These are phyloP conservation scores for Enteromius afrohamiltoni DNA, from an alignment of 2,797 vertebrate species.

Conservation along the genomic window DNA sequence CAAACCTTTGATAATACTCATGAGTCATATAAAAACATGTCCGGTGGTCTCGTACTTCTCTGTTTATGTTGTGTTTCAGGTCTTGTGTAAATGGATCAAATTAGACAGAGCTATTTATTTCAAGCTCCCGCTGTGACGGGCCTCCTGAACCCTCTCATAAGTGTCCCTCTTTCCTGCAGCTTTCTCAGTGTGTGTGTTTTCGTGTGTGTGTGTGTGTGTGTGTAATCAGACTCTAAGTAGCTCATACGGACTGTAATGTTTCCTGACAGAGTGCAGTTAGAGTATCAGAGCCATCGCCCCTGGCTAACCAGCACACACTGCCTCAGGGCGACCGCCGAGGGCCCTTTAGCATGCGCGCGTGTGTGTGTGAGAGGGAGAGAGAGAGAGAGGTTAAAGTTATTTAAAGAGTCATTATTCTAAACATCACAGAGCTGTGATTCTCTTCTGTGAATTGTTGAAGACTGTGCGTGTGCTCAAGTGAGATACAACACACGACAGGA, in stretches of 20 bases:
- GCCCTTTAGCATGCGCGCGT: constrained; percentile 63
- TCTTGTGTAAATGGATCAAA: constrained; percentile 1
- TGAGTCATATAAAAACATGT: constrained; percentile 3
- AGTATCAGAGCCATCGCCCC: constrained; percentile 84
- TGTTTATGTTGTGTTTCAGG: background rate
- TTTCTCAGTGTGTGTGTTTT: constrained; percentile 24
- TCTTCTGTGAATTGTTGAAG: constrained; percentile 26
- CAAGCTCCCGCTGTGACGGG: background rate
- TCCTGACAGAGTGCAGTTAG: constrained; percentile 87
- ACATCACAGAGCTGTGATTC: constrained; percentile 66
- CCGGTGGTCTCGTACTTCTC: background rate
- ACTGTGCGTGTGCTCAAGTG: constrained; percentile 8
- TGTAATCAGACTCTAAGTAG: constrained; percentile 67
- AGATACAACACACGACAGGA: background rate
- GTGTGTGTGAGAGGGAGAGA: constrained; percentile 55
- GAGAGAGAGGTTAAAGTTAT: constrained; percentile 74
- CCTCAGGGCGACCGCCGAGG: constrained; percentile 84
- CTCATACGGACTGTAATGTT: constrained; percentile 82
- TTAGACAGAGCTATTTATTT: constrained; percentile 24
- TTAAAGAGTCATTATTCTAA: constrained; percentile 79
- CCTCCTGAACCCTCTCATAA: background rate
- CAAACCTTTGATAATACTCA: constrained; percentile 4
- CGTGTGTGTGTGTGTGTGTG: constrained; percentile 43
- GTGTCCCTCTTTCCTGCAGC: constrained; percentile 12
- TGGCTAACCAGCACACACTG: constrained; percentile 82